Conservation (phyloP, 1,140 invertebrate species). For the Samia ricini region DNA sequence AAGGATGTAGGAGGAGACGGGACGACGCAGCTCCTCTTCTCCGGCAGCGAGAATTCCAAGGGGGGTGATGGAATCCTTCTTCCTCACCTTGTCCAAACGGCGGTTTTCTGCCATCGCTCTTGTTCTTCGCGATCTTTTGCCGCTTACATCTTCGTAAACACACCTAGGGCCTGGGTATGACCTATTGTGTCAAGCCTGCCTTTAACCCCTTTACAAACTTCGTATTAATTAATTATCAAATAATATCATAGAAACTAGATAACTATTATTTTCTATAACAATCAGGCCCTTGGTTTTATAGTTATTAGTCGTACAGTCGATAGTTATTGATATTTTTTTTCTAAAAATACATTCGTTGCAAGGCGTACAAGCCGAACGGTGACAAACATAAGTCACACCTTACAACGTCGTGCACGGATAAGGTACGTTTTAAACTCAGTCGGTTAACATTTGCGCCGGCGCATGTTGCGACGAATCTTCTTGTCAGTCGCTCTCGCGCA, state of each 20-base stretch:
- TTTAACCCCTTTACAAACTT: not conserved
- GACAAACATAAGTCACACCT: not conserved
- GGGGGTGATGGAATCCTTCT: too few relatives aligned
- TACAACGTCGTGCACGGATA: not conserved
- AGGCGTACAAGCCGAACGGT: constrained; percentile 61
- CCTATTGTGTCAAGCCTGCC: too few relatives aligned
- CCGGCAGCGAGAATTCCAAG: too few relatives aligned
- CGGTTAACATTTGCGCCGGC: constrained; percentile 54
- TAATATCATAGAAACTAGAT: not conserved
- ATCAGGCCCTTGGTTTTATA: constrained; percentile 63
- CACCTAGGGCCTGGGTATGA: too few relatives aligned
- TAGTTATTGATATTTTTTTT: too few relatives aligned
- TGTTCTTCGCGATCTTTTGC: too few relatives aligned
- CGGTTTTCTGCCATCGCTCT: too few relatives aligned
- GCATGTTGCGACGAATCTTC: constrained; percentile 50
- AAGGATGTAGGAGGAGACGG: too few relatives aligned
- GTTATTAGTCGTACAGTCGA: constrained; percentile 56
- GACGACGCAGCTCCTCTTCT: too few relatives aligned
- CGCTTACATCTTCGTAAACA: too few relatives aligned
- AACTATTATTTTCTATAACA: constrained; percentile 29
- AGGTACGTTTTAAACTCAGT: constrained; percentile 34
- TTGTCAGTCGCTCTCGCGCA: constrained; percentile 66
- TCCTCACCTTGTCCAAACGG: too few relatives aligned
- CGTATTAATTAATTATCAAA: not conserved
- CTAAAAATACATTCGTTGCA: constrained; percentile 70